These are phyloP conservation scores for Trissolcus basalis DNA, from an alignment of 1,140 invertebrate species.

Conservation along the genomic window DNA sequence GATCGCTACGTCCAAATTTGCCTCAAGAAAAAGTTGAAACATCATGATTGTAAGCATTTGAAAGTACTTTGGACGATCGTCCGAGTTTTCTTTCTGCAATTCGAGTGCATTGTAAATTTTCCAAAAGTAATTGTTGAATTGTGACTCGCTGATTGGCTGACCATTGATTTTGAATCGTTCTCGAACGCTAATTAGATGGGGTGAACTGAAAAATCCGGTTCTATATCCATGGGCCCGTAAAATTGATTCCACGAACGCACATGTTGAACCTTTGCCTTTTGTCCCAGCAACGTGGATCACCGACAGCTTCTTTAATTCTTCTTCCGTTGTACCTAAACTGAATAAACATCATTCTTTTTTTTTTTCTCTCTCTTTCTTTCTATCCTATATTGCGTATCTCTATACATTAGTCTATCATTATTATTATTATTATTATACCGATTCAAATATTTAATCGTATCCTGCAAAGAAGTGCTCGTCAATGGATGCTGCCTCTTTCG, in stretches of 20 bases:
- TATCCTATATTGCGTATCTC: too few species aligned
- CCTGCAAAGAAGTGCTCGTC: slow-evolving; percentile 57
- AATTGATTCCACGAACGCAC: slow-evolving; percentile 94
- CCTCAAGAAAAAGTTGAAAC: slow-evolving; percentile 90
- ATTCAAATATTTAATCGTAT: slow-evolving; percentile 78
- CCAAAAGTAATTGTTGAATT: slow-evolving; percentile 91
- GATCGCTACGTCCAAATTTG: slow-evolving; percentile 94
- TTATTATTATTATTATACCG: background rate
- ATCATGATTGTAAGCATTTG: slow-evolving; percentile 94
- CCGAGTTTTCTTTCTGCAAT: slow-evolving; percentile 75
- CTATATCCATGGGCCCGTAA: slow-evolving; percentile 88
- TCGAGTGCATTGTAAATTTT: slow-evolving; percentile 83
- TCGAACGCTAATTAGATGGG: slow-evolving; percentile 93
- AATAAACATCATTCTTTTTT: slow-evolving; percentile 8
- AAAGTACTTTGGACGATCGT: slow-evolving; percentile 95
- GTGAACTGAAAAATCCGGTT: slow-evolving; percentile 97
- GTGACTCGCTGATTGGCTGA: slow-evolving; percentile 81
- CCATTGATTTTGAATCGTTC: slow-evolving; percentile 96
- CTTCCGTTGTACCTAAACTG: slow-evolving; percentile 81
- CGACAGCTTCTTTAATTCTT: slow-evolving; percentile 83
- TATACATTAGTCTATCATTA: too few species aligned
- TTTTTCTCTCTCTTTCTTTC: too few species aligned
- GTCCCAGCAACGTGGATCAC: slow-evolving; percentile 97
- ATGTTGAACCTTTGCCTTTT: slow-evolving; percentile 97
- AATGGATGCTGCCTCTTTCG: slow-evolving; percentile 57